Base-by-base conservation (phyloP, 1,140 invertebrate species). In the Leucophenga varia region DNA sequence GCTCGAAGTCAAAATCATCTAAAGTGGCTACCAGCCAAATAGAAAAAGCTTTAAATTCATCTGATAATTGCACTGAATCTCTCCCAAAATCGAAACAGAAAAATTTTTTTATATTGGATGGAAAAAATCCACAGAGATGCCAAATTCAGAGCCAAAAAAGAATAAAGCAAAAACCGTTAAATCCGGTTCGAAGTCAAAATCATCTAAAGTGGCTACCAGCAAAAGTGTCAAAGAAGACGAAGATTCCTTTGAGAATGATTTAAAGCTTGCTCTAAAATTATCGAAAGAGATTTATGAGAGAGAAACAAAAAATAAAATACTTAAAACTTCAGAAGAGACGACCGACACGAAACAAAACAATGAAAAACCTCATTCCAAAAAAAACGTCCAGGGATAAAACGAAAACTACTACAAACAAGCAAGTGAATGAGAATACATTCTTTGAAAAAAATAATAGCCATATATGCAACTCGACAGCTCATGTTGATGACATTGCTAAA, bases 401-500 rank as follows among this genome's bases (percentile, higher is more conserved):
- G 1, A n/a, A 13, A n/a, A 18, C 8, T n/a, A 13, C 7, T n/a
- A n/a, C n/a, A 13, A 30, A 30, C 7, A n/a, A 31, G 21, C 0
- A 14, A 3, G 2, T 34, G 17, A 2, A 3, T n/a, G 51, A 54
- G 6, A 38, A 45, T 25, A 40, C 47, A 3, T 19, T 28, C 3
- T 68, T 67, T 8, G 55, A 54, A 21, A 30, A 7, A 30, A 54
- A 64, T 14, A 42, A 49, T 3, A 68, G 64, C 16, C 59, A 69
- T 14, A 48, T 52, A 20, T 67, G 64, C 38, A 67, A 67, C 18
- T 67, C 64, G 3, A 67, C 64, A 14, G 60, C 57, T 0, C 1
- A 69, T 19, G 25, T 13, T 9, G 57, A 58, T 18, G 35, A 58
- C 17, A 48, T 54, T 2, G 57, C 57, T 10, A 17, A 38, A 18